These are phyloP conservation scores for Pammene fasciana DNA, from an alignment of 2,888 invertebrate species.

Conservation along the genomic window DNA sequence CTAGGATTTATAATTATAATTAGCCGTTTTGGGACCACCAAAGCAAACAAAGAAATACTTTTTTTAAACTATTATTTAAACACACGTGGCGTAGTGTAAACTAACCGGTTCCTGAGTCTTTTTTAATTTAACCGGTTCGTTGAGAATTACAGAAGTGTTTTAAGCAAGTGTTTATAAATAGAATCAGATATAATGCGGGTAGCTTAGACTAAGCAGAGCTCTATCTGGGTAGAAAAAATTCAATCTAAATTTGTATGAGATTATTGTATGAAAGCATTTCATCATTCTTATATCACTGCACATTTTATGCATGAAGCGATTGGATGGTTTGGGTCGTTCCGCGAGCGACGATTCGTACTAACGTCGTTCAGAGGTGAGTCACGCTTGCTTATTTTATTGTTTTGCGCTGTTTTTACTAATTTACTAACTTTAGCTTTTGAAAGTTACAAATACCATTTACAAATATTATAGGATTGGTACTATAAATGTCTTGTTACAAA, in stretches of 20 bases:
- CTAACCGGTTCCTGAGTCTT: too few relatives aligned
- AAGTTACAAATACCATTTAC: too few relatives aligned
- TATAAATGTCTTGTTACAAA: too few relatives aligned
- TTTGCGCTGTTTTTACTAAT: constrained; percentile 5
- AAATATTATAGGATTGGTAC: too few relatives aligned
- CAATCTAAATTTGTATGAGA: too few relatives aligned
- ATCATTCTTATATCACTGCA: constrained; percentile 19
- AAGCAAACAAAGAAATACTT: not conserved
- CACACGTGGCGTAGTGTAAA: not conserved
- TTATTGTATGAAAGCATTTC: constrained; percentile 10
- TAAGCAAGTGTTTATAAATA: too few relatives aligned
- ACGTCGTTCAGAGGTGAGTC: constrained; percentile 54
- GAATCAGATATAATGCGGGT: too few relatives aligned
- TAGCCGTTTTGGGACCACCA: not conserved
- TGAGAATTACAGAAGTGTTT: too few relatives aligned
- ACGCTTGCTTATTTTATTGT: constrained; percentile 43
- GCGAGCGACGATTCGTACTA: constrained; percentile 54
- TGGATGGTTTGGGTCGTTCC: constrained; percentile 59
- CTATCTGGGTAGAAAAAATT: too few relatives aligned
- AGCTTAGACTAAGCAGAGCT: too few relatives aligned
- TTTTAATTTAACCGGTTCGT: too few relatives aligned
- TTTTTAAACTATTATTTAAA: too few relatives aligned
- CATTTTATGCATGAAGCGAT: constrained; percentile 43
- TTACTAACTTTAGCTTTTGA: not conserved
- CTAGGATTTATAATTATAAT: not conserved